Percentiles rank a stretch among this genome's conserved stretches.
Conservation (phyloP, 2,797 vertebrate genomes). For the Bradypodion ventrale region DNA sequence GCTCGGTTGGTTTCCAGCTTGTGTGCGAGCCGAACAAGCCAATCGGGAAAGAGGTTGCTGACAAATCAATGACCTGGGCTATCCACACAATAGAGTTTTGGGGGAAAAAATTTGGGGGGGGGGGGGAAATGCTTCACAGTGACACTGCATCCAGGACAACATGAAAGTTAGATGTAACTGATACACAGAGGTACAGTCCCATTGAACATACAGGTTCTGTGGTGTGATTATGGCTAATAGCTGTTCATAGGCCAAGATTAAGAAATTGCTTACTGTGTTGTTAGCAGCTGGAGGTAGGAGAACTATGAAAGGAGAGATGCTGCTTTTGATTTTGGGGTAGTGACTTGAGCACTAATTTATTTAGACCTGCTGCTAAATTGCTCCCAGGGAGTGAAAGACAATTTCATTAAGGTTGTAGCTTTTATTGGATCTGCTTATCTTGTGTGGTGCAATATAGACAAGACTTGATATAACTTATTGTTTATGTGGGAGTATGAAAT, state of each 20-base stretch:
- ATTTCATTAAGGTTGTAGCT: slow-evolving; percentile 10
- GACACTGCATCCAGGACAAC: background rate
- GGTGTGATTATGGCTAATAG: background rate
- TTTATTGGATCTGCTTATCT: slow-evolving; percentile 20
- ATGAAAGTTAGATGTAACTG: background rate
- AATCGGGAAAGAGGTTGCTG: no score
- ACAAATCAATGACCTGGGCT: no score
- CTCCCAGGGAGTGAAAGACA: background rate
- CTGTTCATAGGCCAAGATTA: background rate
- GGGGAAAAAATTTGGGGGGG: no score
- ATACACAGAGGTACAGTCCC: background rate
- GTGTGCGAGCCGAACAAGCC: no score
- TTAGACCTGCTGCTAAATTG: background rate
- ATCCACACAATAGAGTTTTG: no score
- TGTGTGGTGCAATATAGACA: background rate
- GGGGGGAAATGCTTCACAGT: background rate
- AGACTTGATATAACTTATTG: background rate
- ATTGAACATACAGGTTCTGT: background rate
- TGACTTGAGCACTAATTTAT: background rate
- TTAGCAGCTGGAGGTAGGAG: background rate
- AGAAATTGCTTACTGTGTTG: background rate
- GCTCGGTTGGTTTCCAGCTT: no score
- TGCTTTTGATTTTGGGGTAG: background rate
- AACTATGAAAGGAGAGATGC: background rate
- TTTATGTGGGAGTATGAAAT: background rate